A percentile compares a stretch with the other conserved stretches of the same genome.
These are phyloP conservation scores for Rhinopithecus roxellana DNA, from an alignment of 2,113 vertebrate genomes.

Conservation along the genomic window DNA sequence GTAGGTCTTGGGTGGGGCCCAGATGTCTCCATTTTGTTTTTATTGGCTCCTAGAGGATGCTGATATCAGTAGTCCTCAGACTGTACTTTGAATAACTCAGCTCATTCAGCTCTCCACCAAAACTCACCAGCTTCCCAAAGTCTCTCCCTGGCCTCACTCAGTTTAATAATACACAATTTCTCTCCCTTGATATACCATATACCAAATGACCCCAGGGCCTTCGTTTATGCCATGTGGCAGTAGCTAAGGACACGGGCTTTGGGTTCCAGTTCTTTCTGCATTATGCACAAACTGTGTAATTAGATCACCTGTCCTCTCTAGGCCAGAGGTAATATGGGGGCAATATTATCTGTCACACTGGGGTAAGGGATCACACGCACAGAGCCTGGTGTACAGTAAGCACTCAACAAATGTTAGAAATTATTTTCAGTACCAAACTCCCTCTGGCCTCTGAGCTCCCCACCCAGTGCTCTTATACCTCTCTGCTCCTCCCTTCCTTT, in stretches of 20 bases:
- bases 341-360: background rate
- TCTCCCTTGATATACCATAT: background rate
- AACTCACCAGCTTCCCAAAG: background rate
- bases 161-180: background rate
- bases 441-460: background rate
- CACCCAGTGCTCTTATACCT: background rate
- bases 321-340: background rate
- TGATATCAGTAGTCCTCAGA: background rate
- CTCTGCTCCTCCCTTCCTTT: background rate
- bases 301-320: background rate
- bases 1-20: background rate
- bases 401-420: background rate
- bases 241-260: background rate
- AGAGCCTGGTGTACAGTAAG: background rate
- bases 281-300: background rate
- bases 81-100: background rate
- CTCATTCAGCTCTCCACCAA: rapidly evolving
- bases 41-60: background rate
- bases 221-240: background rate
- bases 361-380: background rate
- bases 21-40: background rate
- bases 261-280: background rate
- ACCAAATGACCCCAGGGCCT: background rate
- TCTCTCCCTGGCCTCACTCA: background rate
- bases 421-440: no score